phyloP scores from a whole-genome alignment of 2,113 vertebrate genomes.

The Melozone crissalis region DNA sequence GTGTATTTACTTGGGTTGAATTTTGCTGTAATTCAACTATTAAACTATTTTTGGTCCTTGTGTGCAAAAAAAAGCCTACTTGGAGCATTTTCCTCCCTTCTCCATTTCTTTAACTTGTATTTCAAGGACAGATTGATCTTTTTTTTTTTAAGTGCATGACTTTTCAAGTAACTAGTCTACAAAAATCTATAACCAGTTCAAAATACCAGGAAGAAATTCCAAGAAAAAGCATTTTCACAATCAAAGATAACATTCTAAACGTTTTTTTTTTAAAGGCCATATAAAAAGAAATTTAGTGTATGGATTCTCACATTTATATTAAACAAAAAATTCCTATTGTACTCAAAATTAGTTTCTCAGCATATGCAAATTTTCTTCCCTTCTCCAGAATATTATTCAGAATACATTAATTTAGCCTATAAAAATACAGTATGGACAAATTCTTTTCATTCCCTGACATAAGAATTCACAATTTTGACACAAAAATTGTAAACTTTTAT shows the following conservation, averaged over 20 bases:
- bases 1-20: neutral
- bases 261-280: slow-evolving; percentile 12
- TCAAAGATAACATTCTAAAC: slow-evolving; percentile 7
- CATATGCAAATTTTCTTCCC: slow-evolving; percentile 61
- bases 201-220: neutral
- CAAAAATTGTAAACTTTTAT: slow-evolving; percentile 79
- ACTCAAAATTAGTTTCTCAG: slow-evolving; percentile 66
- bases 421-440: slow-evolving; percentile 76
- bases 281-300: slow-evolving; percentile 33
- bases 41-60: slow-evolving; percentile 6
- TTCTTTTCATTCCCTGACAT: slow-evolving; percentile 74
- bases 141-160: slow-evolving; percentile 21
- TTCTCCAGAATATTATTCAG: slow-evolving; percentile 58
- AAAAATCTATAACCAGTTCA: slow-evolving; percentile 2
- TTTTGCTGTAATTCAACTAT: neutral
- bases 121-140: neutral
- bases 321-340: slow-evolving; percentile 41
- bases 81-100: neutral
- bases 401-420: slow-evolving; percentile 63
- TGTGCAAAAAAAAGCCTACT: neutral
- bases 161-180: slow-evolving; percentile 21
- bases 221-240: slow-evolving; percentile 53
- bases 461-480: slow-evolving; percentile 76
- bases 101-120: neutral
- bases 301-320: slow-evolving; percentile 25